Evolutionary conservation across 1,140 invertebrate genomes (phyloP).

Genomic region (Pseudomyrmex pallidus): DNA sequence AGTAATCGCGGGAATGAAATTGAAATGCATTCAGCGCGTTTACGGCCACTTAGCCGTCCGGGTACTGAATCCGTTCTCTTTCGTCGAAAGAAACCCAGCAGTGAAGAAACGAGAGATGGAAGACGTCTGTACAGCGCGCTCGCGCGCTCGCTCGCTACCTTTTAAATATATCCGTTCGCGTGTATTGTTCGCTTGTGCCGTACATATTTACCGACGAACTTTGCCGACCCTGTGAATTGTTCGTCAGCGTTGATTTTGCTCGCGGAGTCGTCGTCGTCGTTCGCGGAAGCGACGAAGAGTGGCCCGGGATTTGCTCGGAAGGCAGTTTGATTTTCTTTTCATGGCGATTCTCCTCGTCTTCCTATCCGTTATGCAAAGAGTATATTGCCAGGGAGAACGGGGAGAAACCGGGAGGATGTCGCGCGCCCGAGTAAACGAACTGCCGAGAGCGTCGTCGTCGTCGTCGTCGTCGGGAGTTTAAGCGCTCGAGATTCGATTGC

Average conservation of each 20-base stretch:
- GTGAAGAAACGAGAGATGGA: background rate
- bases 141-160: background rate
- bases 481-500: slow-evolving; percentile 58
- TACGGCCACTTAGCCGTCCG: slow-evolving; percentile 63
- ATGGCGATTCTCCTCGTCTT: slow-evolving; percentile 43
- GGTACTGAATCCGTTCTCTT: slow-evolving; percentile 18
- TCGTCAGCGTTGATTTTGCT: slow-evolving; percentile 65
- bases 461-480: slow-evolving; percentile 42
- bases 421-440: slow-evolving; percentile 55
- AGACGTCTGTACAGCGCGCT: background rate
- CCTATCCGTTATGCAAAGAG: slow-evolving; percentile 51
- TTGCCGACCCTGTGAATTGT: slow-evolving; percentile 47
- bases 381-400: background rate
- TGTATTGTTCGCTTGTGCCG: slow-evolving; percentile 40
- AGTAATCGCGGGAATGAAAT: slow-evolving; percentile 70
- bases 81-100: slow-evolving; percentile 33
- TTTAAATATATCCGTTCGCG: slow-evolving; percentile 61
- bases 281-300: slow-evolving; percentile 31
- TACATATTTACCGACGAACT: slow-evolving; percentile 62
- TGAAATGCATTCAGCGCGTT: slow-evolving; percentile 71
- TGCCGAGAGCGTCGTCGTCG: slow-evolving; percentile 23
- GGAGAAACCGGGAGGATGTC: slow-evolving; percentile 12
- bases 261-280: slow-evolving; percentile 26
- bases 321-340: slow-evolving; percentile 69
- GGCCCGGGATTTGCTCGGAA: slow-evolving; percentile 13